Evolutionary conservation across 2,888 invertebrate genomes (phyloP).

Genomic region (Eupithecia centaureata): DNA sequence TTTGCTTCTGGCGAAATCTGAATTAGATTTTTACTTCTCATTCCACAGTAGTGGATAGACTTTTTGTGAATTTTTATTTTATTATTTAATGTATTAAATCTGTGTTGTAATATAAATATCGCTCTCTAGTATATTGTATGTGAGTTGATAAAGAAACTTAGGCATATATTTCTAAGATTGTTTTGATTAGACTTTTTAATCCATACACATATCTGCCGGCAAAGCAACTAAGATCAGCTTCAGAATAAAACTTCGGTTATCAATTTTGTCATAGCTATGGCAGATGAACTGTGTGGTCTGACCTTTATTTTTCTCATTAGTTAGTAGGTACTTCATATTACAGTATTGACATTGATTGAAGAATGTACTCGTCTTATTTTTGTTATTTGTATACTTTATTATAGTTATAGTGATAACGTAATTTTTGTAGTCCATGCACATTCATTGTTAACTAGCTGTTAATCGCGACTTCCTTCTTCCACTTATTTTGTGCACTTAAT

Average conservation of each 20-base stretch:
- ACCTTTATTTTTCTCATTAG: neutral
- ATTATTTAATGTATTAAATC: neutral
- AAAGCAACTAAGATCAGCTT: neutral
- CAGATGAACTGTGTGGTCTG: neutral
- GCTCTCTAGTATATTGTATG: neutral
- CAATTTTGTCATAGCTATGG: neutral
- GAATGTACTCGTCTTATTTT: neutral
- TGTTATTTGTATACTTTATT: neutral
- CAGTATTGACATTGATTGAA: neutral
- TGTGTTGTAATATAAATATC: neutral
- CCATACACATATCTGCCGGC: neutral
- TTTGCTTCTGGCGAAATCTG: no score
- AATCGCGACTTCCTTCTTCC: neutral
- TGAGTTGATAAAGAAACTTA: neutral
- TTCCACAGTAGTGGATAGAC: constrained; percentile 7
- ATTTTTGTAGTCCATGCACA: neutral
- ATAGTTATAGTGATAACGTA: neutral
- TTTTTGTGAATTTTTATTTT: neutral
- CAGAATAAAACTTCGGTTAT: no score
- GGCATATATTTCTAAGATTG: neutral
- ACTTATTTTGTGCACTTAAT: neutral
- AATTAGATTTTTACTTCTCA: constrained; percentile 3
- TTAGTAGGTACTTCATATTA: neutral
- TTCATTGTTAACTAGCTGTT: neutral
- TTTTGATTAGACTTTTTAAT: neutral